These are phyloP conservation scores for Hormiphora californensis DNA, from an alignment of 37 sponge, comb jelly and placozoan genomes.

Conservation along the genomic window DNA sequence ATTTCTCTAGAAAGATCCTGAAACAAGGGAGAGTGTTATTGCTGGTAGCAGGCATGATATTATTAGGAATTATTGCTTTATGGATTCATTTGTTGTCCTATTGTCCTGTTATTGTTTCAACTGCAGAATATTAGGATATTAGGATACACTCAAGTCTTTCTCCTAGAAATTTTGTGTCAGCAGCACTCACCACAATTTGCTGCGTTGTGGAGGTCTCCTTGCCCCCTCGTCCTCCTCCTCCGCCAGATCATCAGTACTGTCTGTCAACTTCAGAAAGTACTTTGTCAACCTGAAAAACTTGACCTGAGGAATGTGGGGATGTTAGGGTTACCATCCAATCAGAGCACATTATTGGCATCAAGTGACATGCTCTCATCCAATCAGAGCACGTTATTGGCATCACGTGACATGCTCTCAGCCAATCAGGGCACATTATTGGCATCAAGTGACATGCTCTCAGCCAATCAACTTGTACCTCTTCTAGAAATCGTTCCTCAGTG, in stretches of 20 bases:
- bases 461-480: constrained; percentile 39
- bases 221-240: neutral
- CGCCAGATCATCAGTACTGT: neutral
- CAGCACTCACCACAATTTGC: too few species aligned
- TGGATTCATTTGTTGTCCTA: too few species aligned
- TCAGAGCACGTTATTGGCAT: neutral
- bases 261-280: constrained; percentile 29
- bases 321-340: neutral
- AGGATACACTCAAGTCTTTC: too few species aligned
- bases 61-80: too few species aligned
- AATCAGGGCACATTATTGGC: too few species aligned
- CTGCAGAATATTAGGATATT: too few species aligned
- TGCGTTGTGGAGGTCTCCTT: too few species aligned
- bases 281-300: constrained; percentile 48
- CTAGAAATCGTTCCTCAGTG: constrained; percentile 7
- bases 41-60: too few species aligned
- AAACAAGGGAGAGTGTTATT: too few species aligned
- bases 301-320: neutral
- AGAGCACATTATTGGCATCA: neutral
- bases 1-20: constrained; percentile 51
- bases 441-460: too few species aligned
- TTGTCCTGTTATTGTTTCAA: too few species aligned
- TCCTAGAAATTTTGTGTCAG: too few species aligned
- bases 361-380: neutral
- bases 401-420: neutral